Evolutionary conservation across 1,140 invertebrate species (phyloP), one percentile per base, ranked within the genome.

Genomic region (Neuroterus valhalla): DNA sequence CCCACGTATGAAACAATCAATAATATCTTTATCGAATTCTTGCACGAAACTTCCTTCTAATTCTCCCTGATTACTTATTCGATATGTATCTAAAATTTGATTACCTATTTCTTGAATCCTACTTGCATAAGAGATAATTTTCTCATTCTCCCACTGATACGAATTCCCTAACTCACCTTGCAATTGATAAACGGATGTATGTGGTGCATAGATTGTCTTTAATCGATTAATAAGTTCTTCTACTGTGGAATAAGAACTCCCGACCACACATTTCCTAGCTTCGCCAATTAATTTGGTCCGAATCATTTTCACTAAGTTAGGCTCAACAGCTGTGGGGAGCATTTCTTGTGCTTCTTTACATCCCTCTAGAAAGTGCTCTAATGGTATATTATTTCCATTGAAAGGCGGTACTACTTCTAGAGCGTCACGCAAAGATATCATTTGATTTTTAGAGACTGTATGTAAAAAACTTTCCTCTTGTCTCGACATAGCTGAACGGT

Each of bases 161-260:
- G 45, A n/a, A 21, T 21, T 67, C 38, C 76, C 76, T n/a, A 77
- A 44, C 68, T 77, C 76, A 2, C 72, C 50, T 8, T 67, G 76
- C 3, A 70, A 19, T 52, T 73, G 68, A 46, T 73, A 67, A 1
- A 71, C 55, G 10, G 55, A 52, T 75, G 55, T 74, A 0, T 26
- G 19, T 1, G 72, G 67, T 6, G 19, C 42, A 68, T 43, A 74
- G 6, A 19, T 44, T 31, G 31, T 31, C 17, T 72, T 75, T 42
- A 78, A 26, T 15, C 17, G 50, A 14, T 52, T 62, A 11, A 38
- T 72, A 15, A 78, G 67, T 10, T 52, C 38, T 17, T 69, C 31
- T 45, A 72, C 48, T 2, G 42, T 75, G 0, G 42, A 31, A 38
- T 72, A 75, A 43, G 38, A 62, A 1, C 21, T 12, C n/a, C 48